Evolutionary conservation across 2,888 invertebrate genomes (phyloP), one percentile per base, ranked within the genome.

Genomic region (Oscheius sp.): DNA sequence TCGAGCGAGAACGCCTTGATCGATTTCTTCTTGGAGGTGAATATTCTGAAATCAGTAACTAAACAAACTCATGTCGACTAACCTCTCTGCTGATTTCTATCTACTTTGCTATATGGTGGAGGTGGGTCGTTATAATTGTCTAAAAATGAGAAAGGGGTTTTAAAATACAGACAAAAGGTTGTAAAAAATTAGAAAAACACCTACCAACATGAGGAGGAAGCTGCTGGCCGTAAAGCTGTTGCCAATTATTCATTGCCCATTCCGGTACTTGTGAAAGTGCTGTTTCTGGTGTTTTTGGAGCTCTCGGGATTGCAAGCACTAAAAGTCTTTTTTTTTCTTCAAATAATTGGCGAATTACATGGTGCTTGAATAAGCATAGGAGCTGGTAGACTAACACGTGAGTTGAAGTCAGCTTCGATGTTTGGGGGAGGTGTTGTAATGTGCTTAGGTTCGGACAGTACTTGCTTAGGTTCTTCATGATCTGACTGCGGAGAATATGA

Each of bases 51-150:
- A n/a, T n/a, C n/a, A n/a, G n/a, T n/a, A n/a, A n/a, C n/a, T n/a
- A n/a, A n/a, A n/a, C n/a, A n/a, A n/a, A n/a, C n/a, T n/a, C n/a
- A n/a, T n/a, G n/a, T n/a, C n/a, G n/a, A n/a, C n/a, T n/a, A n/a
- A n/a, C n/a, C n/a, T n/a, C n/a, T n/a, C 9, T 44, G 8, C 8
- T 14, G 17, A 44, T n/a, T 8, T 36, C 14, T 38, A 20, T 59
- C 59, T 2, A 38, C 59, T 44, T 38, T 44, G 41, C 59, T 59
- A 36, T 59, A 59, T 9, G 59, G 36, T 12, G 59, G 59, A 20
- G 59, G 59, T 6, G 59, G 59, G n/a, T n/a, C n/a, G n/a, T n/a
- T n/a, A n/a, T n/a, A n/a, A n/a, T n/a, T n/a, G n/a, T n/a, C n/a
- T n/a, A n/a, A n/a, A n/a, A n/a, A n/a, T n/a, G n/a, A n/a, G n/a